Evolutionary conservation across 1,140 invertebrate species (phyloP).

Genomic region (Ridgeia piscesae): DNA sequence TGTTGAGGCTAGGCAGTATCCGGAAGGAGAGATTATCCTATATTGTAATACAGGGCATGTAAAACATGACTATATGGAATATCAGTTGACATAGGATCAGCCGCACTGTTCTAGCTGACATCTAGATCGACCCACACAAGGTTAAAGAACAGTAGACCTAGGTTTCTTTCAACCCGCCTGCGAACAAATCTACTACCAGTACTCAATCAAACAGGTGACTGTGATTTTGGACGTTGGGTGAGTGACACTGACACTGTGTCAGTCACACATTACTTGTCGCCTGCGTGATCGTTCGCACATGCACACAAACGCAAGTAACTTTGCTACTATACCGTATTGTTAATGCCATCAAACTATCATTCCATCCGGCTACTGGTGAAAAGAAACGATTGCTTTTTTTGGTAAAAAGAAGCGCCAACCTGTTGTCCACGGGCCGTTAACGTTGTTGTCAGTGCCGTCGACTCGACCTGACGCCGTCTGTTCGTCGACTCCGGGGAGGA

Average conservation of each 20-base stretch:
- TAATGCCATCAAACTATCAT: background rate
- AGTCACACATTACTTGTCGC: too few species aligned
- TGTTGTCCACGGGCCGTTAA: background rate
- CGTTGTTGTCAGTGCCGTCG: background rate
- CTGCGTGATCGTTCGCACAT: too few species aligned
- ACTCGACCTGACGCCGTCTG: background rate
- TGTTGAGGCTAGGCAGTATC: too few species aligned
- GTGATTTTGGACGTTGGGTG: background rate
- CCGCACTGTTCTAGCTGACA: background rate
- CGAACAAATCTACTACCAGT: background rate
- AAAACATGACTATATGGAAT: too few species aligned
- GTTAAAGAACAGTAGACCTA: background rate
- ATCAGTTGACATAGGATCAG: background rate
- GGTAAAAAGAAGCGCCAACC: background rate
- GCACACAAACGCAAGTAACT: too few species aligned
- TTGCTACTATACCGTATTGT: too few species aligned
- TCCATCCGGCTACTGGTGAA: background rate
- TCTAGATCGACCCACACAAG: background rate
- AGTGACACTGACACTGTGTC: too few species aligned
- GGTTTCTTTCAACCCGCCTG: too few species aligned
- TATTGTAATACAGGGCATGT: too few species aligned
- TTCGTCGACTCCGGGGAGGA: background rate
- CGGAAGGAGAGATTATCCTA: too few species aligned
- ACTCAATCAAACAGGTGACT: background rate
- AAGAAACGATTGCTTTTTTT: background rate